A percentile compares a stretch with the other conserved stretches of the same genome.
phyloP scores from a whole-genome alignment of 1,140 invertebrate species.

The Uloborus diversus region DNA sequence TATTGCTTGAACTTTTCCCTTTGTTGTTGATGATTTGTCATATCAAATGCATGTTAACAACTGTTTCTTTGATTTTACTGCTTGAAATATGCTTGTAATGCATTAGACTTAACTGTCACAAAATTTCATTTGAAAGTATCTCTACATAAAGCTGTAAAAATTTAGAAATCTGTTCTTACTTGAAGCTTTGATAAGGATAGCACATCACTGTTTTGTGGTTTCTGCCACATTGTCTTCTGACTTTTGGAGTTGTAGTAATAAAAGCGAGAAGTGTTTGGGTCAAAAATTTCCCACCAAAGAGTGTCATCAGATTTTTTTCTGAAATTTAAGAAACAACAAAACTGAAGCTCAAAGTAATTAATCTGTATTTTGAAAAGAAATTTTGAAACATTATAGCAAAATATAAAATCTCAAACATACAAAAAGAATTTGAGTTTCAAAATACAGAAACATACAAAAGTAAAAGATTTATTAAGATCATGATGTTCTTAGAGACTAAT shows the following conservation, averaged over 20 bases:
- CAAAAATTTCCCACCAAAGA: conserved; percentile 99
- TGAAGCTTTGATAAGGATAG: conserved; percentile 96
- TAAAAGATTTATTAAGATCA: neutral
- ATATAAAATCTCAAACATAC: neutral
- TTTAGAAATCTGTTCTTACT: too few relatives aligned
- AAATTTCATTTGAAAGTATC: too few relatives aligned
- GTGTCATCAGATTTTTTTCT: conserved; percentile 93
- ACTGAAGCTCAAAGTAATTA: neutral
- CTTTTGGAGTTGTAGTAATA: conserved; percentile 98
- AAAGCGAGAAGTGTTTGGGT: conserved; percentile 94
- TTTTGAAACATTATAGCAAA: neutral
- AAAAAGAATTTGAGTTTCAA: neutral
- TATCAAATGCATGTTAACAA: too few relatives aligned
- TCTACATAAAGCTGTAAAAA: too few relatives aligned
- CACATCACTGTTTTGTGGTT: conserved; percentile 96
- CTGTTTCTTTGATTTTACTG: too few relatives aligned
- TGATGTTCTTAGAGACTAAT: too few relatives aligned
- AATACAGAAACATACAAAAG: neutral
- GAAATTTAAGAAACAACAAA: conserved; percentile 58
- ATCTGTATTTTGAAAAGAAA: neutral
- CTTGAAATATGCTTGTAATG: too few relatives aligned
- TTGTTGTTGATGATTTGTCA: too few relatives aligned
- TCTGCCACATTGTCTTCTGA: conserved; percentile 96
- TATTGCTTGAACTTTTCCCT: too few relatives aligned
- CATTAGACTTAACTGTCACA: too few relatives aligned